Evolutionary conservation across 1,140 invertebrate genomes (phyloP).

Genomic region (Drosophila novamexicana): DNA sequence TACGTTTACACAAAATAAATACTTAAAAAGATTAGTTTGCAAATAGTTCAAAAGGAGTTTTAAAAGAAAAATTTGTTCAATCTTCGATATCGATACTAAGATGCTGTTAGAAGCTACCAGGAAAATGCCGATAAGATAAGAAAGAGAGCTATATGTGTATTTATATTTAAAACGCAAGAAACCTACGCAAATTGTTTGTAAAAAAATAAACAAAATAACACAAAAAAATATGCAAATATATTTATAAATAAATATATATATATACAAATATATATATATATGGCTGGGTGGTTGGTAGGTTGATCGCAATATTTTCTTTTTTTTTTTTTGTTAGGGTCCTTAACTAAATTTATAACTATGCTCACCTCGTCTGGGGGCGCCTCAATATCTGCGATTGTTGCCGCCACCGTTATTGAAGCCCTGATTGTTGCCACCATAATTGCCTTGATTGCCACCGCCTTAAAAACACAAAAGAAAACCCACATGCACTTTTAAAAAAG

Average conservation of each 20-base stretch:
- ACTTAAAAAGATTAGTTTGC: conserved; percentile 35
- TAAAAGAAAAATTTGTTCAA: conserved; percentile 26
- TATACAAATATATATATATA: background rate
- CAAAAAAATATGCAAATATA: background rate
- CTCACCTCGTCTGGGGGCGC: conserved; percentile 66
- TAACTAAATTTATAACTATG: conserved; percentile 55
- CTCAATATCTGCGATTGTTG: conserved; percentile 85
- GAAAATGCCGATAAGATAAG: conserved; percentile 36
- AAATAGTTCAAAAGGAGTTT: conserved; percentile 8
- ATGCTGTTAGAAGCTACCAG: conserved; percentile 50
- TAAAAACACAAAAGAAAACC: conserved; percentile 61
- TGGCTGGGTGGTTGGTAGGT: conserved; percentile 1
- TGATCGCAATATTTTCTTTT: conserved; percentile 2
- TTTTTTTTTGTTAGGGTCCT: conserved; percentile 43
- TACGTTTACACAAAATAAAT: conserved; percentile 38
- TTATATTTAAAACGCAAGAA: conserved; percentile 26
- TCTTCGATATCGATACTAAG: conserved; percentile 24
- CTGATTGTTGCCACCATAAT: conserved; percentile 85
- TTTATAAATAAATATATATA: background rate
- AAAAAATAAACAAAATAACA: conserved; percentile 26
- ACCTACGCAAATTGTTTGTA: conserved; percentile 26
- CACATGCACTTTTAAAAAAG: conserved; percentile 37
- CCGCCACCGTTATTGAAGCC: conserved; percentile 85
- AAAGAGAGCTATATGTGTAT: conserved; percentile 9
- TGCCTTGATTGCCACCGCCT: conserved; percentile 85